These are phyloP conservation scores for Pollicipes pollicipes DNA, from an alignment of 1,140 invertebrate genomes.

Conservation along the genomic window DNA sequence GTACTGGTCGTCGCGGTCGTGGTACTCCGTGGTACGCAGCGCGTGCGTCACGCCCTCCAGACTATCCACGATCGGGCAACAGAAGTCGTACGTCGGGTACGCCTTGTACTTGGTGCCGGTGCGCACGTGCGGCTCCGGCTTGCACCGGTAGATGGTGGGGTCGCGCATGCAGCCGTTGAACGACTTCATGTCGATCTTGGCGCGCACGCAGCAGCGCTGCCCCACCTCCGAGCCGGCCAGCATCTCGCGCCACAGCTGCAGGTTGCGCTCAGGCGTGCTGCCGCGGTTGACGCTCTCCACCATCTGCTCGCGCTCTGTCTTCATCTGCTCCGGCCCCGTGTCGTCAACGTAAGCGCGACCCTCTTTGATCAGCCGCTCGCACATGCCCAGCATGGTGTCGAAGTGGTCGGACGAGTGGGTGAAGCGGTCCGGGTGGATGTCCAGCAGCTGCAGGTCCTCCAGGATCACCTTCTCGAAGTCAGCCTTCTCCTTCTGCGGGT, in stretches of 20 bases:
- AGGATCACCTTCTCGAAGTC: constrained; percentile 95
- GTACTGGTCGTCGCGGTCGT: constrained; percentile 93
- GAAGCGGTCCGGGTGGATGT: constrained; percentile 82
- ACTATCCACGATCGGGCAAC: constrained; percentile 96
- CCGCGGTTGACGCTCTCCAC: constrained; percentile 67
- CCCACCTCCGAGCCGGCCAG: constrained; percentile 59
- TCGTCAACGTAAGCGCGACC: constrained; percentile 92
- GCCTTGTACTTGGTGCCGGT: constrained; percentile 96
- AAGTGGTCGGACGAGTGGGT: constrained; percentile 96
- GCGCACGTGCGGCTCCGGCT: constrained; percentile 76
- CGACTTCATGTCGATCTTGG: constrained; percentile 95
- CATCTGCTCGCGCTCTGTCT: constrained; percentile 77
- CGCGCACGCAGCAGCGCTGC: constrained; percentile 75
- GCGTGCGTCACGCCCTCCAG: constrained; percentile 95
- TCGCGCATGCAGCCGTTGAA: constrained; percentile 92
- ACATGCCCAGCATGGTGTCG: constrained; percentile 70
- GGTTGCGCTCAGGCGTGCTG: constrained; percentile 68
- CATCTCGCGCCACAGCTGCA: constrained; percentile 91
- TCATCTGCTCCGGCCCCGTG: constrained; percentile 86
- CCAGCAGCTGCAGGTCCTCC: constrained; percentile 76
- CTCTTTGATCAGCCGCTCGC: constrained; percentile 70
- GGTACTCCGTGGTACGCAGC: constrained; percentile 93
- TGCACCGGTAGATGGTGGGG: constrained; percentile 99
- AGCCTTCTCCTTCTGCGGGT: constrained; percentile 97
- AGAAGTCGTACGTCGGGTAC: constrained; percentile 99